Evolutionary conservation across 2,113 vertebrate genomes (phyloP).

Genomic region (Gyps fulvus): DNA sequence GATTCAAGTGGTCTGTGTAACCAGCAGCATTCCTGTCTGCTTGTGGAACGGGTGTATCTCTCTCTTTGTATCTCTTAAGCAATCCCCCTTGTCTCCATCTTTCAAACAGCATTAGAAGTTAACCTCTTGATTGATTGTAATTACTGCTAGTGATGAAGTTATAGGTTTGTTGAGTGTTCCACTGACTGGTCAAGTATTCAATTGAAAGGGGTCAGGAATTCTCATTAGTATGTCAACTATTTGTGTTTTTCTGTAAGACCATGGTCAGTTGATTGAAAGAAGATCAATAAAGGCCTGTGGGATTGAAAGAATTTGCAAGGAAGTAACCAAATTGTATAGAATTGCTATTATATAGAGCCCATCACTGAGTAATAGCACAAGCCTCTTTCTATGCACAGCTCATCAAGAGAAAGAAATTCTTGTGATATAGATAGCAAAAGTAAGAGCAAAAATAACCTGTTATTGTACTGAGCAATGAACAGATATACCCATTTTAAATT

Average conservation of each 20-base stretch:
- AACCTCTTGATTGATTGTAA: conserved; percentile 20
- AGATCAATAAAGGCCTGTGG: conserved; percentile 1
- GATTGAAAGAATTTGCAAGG: not conserved
- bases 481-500: not conserved
- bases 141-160: not conserved
- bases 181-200: not conserved
- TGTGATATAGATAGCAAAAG: not conserved
- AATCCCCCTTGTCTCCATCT: not conserved
- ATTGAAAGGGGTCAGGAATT: not conserved
- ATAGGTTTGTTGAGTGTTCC: not conserved
- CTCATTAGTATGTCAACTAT: not conserved
- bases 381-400: not conserved
- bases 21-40: not conserved
- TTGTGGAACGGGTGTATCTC: not conserved
- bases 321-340: not conserved
- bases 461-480: not conserved
- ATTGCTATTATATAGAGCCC: not conserved
- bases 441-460: not conserved
- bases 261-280: not conserved
- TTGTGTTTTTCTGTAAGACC: not conserved
- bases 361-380: not conserved
- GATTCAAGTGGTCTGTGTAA: not conserved
- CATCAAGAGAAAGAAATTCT: not conserved
- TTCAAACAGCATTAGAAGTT: not conserved
- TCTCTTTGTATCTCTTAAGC: not conserved